Percentiles rank a stretch among this genome's conserved stretches.
These are phyloP conservation scores for Fundulus diaphanus DNA, from an alignment of 2,797 vertebrate species.

Conservation along the genomic window DNA sequence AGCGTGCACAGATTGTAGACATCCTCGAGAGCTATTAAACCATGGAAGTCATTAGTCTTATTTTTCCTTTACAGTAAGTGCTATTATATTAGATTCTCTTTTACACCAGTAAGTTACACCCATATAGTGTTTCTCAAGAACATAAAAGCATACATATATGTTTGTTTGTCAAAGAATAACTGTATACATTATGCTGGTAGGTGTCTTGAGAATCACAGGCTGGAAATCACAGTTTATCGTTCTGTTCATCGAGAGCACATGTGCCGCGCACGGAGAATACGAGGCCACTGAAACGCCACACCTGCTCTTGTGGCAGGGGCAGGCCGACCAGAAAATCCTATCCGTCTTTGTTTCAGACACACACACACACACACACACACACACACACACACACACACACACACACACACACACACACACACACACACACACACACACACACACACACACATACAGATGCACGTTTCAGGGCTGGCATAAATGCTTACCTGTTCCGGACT, in stretches of 20 bases:
- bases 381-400: conserved; percentile 12
- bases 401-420: conserved; percentile 15
- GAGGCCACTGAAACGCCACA: conserved; percentile 60
- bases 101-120: conserved; percentile 16
- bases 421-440: neutral
- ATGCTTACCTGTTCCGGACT: conserved; percentile 80
- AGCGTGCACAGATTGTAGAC: neutral
- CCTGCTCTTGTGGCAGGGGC: conserved; percentile 47
- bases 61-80: conserved; percentile 9
- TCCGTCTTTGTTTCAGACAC: conserved; percentile 21
- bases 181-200: conserved; percentile 11
- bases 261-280: conserved; percentile 39
- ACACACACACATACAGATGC: conserved; percentile 21
- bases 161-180: conserved; percentile 6
- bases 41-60: neutral
- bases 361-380: conserved; percentile 11
- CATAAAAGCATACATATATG: neutral
- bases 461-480: conserved; percentile 63
- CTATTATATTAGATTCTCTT: conserved; percentile 11
- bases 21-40: neutral
- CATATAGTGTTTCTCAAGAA: neutral
- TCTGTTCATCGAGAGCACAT: conserved; percentile 23
- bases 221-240: conserved; percentile 37
- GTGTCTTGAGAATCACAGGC: conserved; percentile 26
- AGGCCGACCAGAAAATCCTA: conserved; percentile 40